Evolutionary conservation across 1,140 invertebrate species (phyloP), one percentile per base, ranked within the genome.

Genomic region (Bombus difficillimus): DNA sequence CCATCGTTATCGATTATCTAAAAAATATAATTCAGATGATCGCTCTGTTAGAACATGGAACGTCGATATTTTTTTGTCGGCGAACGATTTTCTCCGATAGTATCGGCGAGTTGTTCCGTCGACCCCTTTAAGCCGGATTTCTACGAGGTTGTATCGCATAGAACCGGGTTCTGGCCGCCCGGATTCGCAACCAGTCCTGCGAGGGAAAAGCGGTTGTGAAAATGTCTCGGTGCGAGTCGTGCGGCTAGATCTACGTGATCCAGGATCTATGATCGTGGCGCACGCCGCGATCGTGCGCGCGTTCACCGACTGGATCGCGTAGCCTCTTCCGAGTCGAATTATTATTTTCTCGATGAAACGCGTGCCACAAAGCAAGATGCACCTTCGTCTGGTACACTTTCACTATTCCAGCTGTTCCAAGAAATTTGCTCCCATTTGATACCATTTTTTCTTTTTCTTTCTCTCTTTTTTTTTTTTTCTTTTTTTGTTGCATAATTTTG

Each of bases 131-230:
- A 92, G 90, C 86, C 90, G 88, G 85, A 92, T 92, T 92, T 93
- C 89, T 91, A 91, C 88, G 89, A 72, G 71, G 59, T 85, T 59
- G 80, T 82, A 72, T 89, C 75, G 83, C 71, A 34, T 86, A 62
- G 86, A 92, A 89, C 87, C 88, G 83, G 88, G 86, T 92, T 90
- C 86, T 79, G 84, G 86, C 87, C 85, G 82, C 81, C 85, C 79
- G 53, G 79, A 90, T 90, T 90, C 71, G 81, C 79, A 88, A 92
- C 91, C 90, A 93, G 92, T 93, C 90, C 79, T 79, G 82, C 81
- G 86, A 85, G 92, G 84, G 92, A 93, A 93, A 94, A 93, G 93
- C 89, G 89, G 92, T 93, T 93, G 92, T 93, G 92, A 93, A 94
- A 94, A 94, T 93, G 84, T 86, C 82, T 88, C 83, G 75, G 32